Conservation (phyloP, 2,797 vertebrate genomes). For the Phrynocephalus guinanensis region DNA sequence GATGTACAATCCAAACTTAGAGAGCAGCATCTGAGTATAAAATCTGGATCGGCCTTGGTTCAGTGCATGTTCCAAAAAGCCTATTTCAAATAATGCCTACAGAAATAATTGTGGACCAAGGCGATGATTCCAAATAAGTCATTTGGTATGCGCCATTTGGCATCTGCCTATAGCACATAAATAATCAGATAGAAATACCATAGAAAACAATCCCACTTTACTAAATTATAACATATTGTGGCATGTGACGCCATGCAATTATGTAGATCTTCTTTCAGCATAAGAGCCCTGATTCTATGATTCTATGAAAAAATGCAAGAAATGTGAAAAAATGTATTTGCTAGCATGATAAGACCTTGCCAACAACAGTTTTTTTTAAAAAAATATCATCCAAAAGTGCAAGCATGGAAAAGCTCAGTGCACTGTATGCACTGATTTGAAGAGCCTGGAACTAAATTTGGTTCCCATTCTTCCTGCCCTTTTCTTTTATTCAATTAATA, state of each 20-base stretch:
- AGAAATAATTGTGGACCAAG: too few species aligned
- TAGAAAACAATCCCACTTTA: background rate
- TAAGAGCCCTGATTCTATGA: background rate
- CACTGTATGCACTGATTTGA: background rate
- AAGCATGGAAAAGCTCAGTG: background rate
- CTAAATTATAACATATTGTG: background rate
- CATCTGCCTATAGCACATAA: background rate
- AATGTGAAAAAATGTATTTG: background rate
- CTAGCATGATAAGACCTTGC: background rate
- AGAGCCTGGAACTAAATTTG: background rate
- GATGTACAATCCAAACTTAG: too few species aligned
- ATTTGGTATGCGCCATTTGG: too few species aligned
- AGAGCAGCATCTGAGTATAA: too few species aligned
- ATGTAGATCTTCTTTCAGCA: background rate
- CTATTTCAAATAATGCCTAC: too few species aligned
- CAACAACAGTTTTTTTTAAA: background rate
- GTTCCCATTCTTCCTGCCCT: background rate
- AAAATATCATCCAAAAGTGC: background rate
- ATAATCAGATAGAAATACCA: background rate
- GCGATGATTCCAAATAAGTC: too few species aligned
- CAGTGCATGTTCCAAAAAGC: too few species aligned
- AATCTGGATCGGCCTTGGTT: too few species aligned
- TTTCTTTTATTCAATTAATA: slow-evolving; percentile 37
- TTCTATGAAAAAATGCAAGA: background rate
- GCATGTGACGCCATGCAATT: background rate